A percentile compares a stretch with the other conserved stretches of the same genome.
These are phyloP conservation scores for Archaeoteleia sp. DNA, from an alignment of 2,888 invertebrate species.

Conservation along the genomic window DNA sequence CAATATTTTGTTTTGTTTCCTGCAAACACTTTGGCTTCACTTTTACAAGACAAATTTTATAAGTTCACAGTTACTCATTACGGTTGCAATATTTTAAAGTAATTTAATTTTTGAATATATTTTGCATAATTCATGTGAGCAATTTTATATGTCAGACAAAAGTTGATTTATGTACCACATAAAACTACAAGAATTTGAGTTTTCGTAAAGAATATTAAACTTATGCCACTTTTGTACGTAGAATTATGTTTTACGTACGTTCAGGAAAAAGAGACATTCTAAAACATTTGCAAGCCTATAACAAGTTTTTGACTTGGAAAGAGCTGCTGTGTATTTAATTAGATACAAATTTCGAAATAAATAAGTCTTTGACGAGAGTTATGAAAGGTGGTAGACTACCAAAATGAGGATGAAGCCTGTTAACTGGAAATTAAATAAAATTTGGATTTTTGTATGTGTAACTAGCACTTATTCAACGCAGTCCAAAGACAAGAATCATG, in stretches of 20 bases:
- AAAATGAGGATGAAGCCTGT: conserved; percentile 21
- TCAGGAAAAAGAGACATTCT: conserved; percentile 36
- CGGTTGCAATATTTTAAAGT: too few species aligned
- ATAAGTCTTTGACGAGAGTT: conserved; percentile 36
- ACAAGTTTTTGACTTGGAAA: conserved; percentile 17
- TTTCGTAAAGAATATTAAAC: too few species aligned
- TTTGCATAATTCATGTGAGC: background rate
- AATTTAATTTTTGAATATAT: background rate
- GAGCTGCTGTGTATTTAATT: conserved; percentile 26
- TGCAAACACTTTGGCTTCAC: too few species aligned
- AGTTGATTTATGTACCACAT: too few species aligned
- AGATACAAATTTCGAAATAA: conserved; percentile 29
- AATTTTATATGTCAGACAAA: conserved; percentile 7
- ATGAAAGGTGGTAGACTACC: conserved; percentile 27
- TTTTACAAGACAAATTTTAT: too few species aligned
- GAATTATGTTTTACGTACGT: conserved; percentile 33
- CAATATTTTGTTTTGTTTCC: conserved; percentile 18
- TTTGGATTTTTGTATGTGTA: conserved; percentile 28
- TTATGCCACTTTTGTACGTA: conserved; percentile 37
- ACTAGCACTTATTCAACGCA: too few species aligned
- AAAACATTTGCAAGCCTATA: conserved; percentile 22
- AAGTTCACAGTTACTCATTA: too few species aligned
- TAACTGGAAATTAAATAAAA: conserved; percentile 36
- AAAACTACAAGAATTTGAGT: too few species aligned
- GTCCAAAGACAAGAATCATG: conserved; percentile 46